phyloP scores from a whole-genome alignment of 2,113 vertebrate species.

The Ramphastos sulfuratus region DNA sequence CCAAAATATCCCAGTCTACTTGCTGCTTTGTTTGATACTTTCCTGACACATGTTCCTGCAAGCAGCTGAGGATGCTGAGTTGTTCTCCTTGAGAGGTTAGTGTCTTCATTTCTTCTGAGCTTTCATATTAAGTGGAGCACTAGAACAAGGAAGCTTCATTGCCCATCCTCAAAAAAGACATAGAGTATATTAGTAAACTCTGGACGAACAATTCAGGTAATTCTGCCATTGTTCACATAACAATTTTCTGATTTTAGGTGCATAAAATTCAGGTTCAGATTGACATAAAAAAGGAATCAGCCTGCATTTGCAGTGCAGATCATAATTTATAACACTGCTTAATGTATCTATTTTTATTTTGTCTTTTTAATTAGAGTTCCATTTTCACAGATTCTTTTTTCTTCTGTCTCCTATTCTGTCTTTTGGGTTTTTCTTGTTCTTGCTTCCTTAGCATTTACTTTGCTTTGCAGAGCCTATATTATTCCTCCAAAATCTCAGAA shows the following conservation, averaged over 20 bases:
- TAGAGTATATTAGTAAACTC: neutral
- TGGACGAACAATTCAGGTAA: neutral
- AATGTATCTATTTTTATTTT: neutral
- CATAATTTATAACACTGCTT: neutral
- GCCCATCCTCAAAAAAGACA: neutral
- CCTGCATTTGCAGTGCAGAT: neutral
- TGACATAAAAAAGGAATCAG: neutral
- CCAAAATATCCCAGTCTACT: neutral
- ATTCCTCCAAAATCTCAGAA: neutral
- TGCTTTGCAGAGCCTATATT: neutral
- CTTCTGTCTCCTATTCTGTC: neutral
- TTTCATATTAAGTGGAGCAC: neutral
- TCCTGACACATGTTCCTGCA: neutral
- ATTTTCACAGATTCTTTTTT: neutral
- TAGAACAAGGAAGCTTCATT: neutral
- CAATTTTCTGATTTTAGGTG: neutral
- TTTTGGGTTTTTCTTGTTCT: neutral
- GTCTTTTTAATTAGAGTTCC: neutral
- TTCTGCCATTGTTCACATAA: rapidly evolving
- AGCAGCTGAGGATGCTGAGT: neutral
- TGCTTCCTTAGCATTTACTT: neutral
- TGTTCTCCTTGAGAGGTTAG: neutral
- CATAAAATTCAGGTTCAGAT: too few species aligned
- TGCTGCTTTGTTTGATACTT: neutral
- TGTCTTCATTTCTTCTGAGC: neutral